Base-by-base conservation (phyloP, 2,888 invertebrate species). In the Eurytoma adleriae region DNA sequence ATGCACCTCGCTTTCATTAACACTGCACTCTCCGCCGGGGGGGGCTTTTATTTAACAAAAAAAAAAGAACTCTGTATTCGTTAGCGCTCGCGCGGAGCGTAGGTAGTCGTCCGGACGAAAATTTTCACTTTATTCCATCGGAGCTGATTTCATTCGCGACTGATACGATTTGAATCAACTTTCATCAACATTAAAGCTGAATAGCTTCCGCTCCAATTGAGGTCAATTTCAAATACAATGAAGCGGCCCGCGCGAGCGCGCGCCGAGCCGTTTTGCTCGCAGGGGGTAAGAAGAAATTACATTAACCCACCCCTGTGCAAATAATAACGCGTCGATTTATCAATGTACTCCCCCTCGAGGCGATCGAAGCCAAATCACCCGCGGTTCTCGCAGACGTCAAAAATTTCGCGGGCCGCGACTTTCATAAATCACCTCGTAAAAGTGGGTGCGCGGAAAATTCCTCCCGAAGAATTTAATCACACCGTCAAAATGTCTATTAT, bases 211-310 rank as follows among this genome's bases (percentile, higher is more conserved):
- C 14, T 13, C 40, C 30, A 61, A 68, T 75, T 57, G 18, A 52
- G 68, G 59, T 68, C 68, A 75, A 75, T 75, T 68, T 75, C 68
- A 61, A 74, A 74, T 61, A 61, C 57, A 61, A 75, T 68, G 68
- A 59, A 30, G 56, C 12, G 16, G 18, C 20, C 4, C 56, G 56
- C n/a, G 13, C 14, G 54, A 56, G 54, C 54, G 40, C 24, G 24
- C 10, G 18, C 59, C 20, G 12, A 10, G 12, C 59, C 20, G 24
- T 18, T 18, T 18, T 14, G 13, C 14, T 5, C 61, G 3, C 14
- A 5, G 24, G 2, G 40, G 7, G 40, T 5, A 27, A 1, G 59
- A 30, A 14, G 24, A 24, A 61, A 61, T 61, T 61, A 14, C 14
- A 16, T 61, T 61, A 30, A 24, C 16, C 20, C 4, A 24, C 16